Conservation (phyloP, 2,888 invertebrate species). For the Dolomedes plantarius region DNA sequence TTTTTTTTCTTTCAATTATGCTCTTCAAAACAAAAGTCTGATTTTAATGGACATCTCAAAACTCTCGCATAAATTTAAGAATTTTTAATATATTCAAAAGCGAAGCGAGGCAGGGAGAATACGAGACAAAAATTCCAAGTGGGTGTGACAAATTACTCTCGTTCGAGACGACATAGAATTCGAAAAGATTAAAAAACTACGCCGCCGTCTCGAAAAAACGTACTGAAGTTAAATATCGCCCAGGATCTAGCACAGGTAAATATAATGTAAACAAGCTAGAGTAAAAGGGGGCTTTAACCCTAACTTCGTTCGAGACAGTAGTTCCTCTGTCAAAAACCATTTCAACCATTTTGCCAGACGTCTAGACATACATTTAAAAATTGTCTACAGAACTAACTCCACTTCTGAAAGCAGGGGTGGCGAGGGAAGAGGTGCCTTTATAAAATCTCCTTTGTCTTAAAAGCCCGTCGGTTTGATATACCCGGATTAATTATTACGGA, state of each 20-base stretch:
- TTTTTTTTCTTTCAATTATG: too few species aligned
- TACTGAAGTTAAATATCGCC: too few species aligned
- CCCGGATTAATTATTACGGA: background rate
- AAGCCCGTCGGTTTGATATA: background rate
- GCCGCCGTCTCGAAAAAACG: too few species aligned
- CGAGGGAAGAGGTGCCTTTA: background rate
- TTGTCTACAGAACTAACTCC: background rate
- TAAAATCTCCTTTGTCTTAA: background rate
- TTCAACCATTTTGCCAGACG: background rate
- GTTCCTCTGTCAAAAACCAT: background rate
- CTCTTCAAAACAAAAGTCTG: too few species aligned
- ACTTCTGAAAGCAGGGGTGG: background rate
- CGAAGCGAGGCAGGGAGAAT: too few species aligned
- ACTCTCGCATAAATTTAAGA: too few species aligned
- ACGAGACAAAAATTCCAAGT: too few species aligned
- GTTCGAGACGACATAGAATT: too few species aligned
- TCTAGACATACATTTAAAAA: conserved; percentile 7
- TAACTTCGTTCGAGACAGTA: background rate
- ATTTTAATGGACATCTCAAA: too few species aligned
- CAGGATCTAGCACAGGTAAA: background rate
- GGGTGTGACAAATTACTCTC: too few species aligned
- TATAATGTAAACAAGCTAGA: background rate
- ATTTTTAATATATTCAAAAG: too few species aligned
- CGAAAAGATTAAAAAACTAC: too few species aligned
- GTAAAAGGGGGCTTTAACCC: background rate